Evolutionary conservation across 2,113 vertebrate genomes (phyloP).

Genomic region (Castor canadensis): DNA sequence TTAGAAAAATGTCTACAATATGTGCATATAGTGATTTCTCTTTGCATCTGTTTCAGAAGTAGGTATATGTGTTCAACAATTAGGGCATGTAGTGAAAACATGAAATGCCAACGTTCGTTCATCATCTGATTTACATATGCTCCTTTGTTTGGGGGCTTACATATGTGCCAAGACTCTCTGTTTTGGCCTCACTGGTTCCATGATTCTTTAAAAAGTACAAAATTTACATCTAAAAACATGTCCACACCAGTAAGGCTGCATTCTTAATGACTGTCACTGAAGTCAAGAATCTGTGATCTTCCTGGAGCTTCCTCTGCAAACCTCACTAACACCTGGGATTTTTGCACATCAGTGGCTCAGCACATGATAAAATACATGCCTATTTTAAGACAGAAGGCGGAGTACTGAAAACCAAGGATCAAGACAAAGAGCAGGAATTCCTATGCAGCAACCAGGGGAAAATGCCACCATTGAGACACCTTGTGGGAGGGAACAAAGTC

Average conservation of each 20-base stretch:
- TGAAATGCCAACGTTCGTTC: neutral
- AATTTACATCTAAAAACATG: neutral
- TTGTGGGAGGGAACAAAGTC: neutral
- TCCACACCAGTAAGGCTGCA: neutral
- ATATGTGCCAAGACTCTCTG: neutral
- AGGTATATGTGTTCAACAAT: neutral
- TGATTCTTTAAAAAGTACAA: neutral
- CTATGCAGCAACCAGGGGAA: neutral
- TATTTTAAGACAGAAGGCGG: constrained; percentile 18
- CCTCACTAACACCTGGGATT: neutral
- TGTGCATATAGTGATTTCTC: rapidly evolving
- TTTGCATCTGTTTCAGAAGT: neutral
- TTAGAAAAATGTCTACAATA: neutral
- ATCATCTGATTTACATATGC: neutral
- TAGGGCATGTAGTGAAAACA: neutral
- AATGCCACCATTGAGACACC: neutral
- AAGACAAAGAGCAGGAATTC: neutral
- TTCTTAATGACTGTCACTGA: neutral
- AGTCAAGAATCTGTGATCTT: neutral
- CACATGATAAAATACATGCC: neutral
- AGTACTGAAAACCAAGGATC: neutral
- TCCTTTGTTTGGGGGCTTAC: neutral
- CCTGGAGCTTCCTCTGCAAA: neutral
- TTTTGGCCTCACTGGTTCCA: neutral
- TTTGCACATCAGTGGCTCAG: constrained; percentile 36